phyloP scores from a whole-genome alignment of 2,113 vertebrate genomes.

The Melierax canorus region DNA sequence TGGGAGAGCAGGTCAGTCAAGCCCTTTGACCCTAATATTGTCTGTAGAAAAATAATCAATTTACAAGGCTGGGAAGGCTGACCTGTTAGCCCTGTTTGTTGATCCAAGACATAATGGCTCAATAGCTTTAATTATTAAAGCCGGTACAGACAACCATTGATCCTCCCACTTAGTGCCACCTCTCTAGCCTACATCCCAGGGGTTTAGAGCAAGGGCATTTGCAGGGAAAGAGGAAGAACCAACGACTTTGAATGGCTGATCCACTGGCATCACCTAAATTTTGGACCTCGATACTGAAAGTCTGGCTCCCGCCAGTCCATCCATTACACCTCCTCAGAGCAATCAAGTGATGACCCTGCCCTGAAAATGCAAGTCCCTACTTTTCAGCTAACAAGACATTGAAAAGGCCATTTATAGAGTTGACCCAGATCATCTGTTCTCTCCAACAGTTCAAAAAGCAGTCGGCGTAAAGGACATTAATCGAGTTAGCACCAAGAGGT shows the following conservation, averaged over 20 bases:
- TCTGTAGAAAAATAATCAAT: slow-evolving; percentile 51
- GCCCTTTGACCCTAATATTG: slow-evolving; percentile 25
- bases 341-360: not conserved
- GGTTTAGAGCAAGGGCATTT: not conserved
- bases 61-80: slow-evolving; percentile 23
- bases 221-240: not conserved
- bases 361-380: not conserved
- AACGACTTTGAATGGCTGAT: not conserved
- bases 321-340: not conserved
- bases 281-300: not conserved
- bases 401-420: not conserved
- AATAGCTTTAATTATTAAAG: slow-evolving; percentile 68
- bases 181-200: not conserved
- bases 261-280: not conserved
- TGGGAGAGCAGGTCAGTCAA: slow-evolving; percentile 19
- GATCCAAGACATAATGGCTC: slow-evolving; percentile 59
- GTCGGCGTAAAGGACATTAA: slow-evolving; percentile 3
- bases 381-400: not conserved
- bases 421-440: slow-evolving; percentile 56
- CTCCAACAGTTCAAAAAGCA: slow-evolving; percentile 53
- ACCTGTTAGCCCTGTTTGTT: slow-evolving; percentile 57
- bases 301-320: not conserved
- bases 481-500: slow-evolving; percentile 44
- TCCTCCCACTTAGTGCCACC: slow-evolving; percentile 38
- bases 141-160: slow-evolving; percentile 19